Percentiles rank a stretch among this genome's conserved stretches.
phyloP scores from a whole-genome alignment of 1,140 invertebrate genomes.

The Philotrypesis tridentata region DNA sequence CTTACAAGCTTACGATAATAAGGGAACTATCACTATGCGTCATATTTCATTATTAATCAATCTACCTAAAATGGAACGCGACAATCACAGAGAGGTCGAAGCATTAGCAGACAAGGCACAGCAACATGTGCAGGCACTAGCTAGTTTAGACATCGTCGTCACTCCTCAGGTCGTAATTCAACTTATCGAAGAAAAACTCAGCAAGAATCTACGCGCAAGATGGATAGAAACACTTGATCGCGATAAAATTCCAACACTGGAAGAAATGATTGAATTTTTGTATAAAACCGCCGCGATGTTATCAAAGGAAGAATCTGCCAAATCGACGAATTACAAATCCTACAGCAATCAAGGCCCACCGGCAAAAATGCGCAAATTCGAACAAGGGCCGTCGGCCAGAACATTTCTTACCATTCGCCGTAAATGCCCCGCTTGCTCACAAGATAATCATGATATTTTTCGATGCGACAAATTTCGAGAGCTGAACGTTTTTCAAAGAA shows the following conservation, averaged over 20 bases:
- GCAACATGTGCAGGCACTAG: background rate
- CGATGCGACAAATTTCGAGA: background rate
- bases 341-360: background rate
- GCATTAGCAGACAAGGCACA: background rate
- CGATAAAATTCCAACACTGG: background rate
- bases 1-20: background rate
- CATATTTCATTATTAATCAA: background rate
- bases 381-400: background rate
- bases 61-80: background rate
- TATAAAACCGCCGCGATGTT: background rate
- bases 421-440: background rate
- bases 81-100: background rate
- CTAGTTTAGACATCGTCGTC: background rate
- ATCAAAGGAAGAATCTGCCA: background rate
- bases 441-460: background rate
- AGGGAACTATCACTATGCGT: background rate
- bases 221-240: slow-evolving; percentile 6
- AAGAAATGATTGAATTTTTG: slow-evolving; percentile 24
- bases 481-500: background rate
- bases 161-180: background rate
- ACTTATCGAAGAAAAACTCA: background rate
- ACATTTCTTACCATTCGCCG: background rate
- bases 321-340: background rate
- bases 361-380: background rate
- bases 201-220: background rate